Evolutionary conservation across 2,888 invertebrate genomes (phyloP).

Genomic region (Furcula furcula): DNA sequence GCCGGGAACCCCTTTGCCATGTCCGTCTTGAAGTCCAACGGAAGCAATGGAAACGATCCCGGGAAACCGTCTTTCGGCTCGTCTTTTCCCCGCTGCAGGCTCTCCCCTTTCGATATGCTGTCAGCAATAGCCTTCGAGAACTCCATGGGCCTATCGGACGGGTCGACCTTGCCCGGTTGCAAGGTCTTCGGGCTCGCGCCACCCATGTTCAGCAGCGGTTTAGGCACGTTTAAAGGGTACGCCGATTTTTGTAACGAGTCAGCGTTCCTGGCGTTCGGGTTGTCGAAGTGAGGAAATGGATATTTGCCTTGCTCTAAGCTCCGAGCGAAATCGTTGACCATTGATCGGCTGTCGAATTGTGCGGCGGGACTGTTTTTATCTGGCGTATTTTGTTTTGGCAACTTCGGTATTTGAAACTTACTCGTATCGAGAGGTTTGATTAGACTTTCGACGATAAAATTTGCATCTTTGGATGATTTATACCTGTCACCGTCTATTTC

Average conservation of each 20-base stretch:
- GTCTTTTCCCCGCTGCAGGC: conserved; percentile 65
- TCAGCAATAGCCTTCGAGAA: conserved; percentile 65
- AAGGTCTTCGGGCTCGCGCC: conserved; percentile 70
- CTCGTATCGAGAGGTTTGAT: conserved; percentile 90
- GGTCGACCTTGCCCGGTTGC: conserved; percentile 50
- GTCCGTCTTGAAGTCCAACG: conserved; percentile 73
- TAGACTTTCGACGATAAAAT: conserved; percentile 86
- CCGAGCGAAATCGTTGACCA: conserved; percentile 72
- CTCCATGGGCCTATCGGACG: conserved; percentile 58
- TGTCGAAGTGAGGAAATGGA: conserved; percentile 69
- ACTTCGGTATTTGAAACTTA: conserved; percentile 93
- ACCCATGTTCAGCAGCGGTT: conserved; percentile 70
- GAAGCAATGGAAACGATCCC: conserved; percentile 60
- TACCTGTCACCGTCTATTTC: conserved; percentile 84
- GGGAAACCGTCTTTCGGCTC: conserved; percentile 59
- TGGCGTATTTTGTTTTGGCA: conserved; percentile 77
- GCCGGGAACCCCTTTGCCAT: conserved; percentile 71
- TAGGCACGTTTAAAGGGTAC: conserved; percentile 72
- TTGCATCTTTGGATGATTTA: conserved; percentile 84
- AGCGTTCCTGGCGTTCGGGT: conserved; percentile 48
- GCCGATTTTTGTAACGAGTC: conserved; percentile 68
- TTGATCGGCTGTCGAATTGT: conserved; percentile 66
- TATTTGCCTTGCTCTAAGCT: conserved; percentile 70
- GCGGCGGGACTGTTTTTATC: conserved; percentile 69
- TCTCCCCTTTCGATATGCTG: conserved; percentile 62